Conservation (phyloP, 2,113 vertebrate genomes). For the Calidris pygmaea region DNA sequence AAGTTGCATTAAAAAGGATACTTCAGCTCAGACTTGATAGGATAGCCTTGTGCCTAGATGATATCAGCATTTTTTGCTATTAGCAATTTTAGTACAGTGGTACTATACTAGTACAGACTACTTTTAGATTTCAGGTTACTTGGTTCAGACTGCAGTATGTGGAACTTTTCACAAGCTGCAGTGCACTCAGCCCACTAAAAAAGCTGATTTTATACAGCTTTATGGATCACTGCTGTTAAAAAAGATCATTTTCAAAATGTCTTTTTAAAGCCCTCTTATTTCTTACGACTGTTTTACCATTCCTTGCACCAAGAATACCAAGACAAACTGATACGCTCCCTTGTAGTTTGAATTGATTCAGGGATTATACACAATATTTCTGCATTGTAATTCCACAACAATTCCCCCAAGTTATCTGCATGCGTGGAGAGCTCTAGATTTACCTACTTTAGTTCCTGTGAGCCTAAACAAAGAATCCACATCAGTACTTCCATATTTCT, state of each 20-base stretch:
- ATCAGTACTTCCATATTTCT: not conserved
- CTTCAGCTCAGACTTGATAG: not conserved
- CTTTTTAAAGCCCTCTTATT: slow-evolving; percentile 40
- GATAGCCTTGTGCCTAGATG: not conserved
- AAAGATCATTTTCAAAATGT: slow-evolving; percentile 51
- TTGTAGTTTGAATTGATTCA: not conserved
- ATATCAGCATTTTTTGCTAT: not conserved
- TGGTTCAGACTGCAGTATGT: slow-evolving; percentile 57
- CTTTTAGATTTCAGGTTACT: slow-evolving; percentile 64
- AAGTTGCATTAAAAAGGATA: not conserved
- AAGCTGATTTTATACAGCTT: slow-evolving; percentile 48
- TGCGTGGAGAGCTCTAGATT: not conserved
- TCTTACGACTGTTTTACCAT: not conserved
- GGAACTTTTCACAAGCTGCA: slow-evolving; percentile 53
- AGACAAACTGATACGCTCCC: not conserved
- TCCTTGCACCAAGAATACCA: not conserved
- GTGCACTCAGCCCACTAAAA: slow-evolving; percentile 58
- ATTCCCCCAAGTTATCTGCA: not conserved
- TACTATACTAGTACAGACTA: not conserved
- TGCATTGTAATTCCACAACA: not conserved
- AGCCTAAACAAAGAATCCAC: not conserved
- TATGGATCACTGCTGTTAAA: slow-evolving; percentile 54
- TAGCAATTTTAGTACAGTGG: slow-evolving; percentile 11
- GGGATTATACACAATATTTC: not conserved
- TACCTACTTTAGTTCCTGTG: not conserved